Base-by-base conservation (phyloP, 2,113 vertebrate species). In the Triplophysa tibetana region DNA sequence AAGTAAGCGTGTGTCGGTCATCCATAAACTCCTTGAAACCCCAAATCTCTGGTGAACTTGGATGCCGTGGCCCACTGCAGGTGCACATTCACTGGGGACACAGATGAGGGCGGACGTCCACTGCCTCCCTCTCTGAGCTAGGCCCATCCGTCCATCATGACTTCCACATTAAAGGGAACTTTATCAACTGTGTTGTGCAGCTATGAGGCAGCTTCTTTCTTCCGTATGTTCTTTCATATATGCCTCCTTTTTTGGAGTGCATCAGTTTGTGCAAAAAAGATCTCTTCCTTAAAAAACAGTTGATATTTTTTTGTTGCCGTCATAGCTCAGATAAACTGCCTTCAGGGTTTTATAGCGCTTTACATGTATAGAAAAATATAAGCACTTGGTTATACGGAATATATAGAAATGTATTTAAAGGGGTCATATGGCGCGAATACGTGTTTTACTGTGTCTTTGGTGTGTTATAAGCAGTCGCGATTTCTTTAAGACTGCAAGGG, bases 171-270 rank as follows among this genome's bases (percentile, higher is more conserved):
- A 83, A 75, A 76, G 50, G 88, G 66, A 74, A 81, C 81, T 89
- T 90, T 82, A 91, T 91, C 85, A 82, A 75, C 81, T 72, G 86
- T 88, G 88, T 87, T 83, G 78, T 73, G 84, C 87, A 86, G 83
- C 87, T 87, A 84, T 85, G 80, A 84, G 79, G 87, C 24, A 16
- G 43, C 6, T 26, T 58, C 17, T 58, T 10, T 1, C 16, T 23
- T 45, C 62, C 17, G 43, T 50, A 12, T 10, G 4, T 14, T 62
- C 62, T 54, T 65, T 65, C 41, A 38, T 17, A 63, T 24, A 61
- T 48, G 29, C 23, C 19, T 33, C 41, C 58, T 1, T 52, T 70
- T 54, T 38, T 7, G 21, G 7, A 41, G 8, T 66, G 64, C 9
- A 56, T 72, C 5, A 21, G 54, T 38, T 72, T 26, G 8, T 45